A percentile compares a stretch with the other conserved stretches of the same genome.
These are phyloP conservation scores for Mimas tiliae DNA, from an alignment of 2,888 invertebrate species.

Conservation along the genomic window DNA sequence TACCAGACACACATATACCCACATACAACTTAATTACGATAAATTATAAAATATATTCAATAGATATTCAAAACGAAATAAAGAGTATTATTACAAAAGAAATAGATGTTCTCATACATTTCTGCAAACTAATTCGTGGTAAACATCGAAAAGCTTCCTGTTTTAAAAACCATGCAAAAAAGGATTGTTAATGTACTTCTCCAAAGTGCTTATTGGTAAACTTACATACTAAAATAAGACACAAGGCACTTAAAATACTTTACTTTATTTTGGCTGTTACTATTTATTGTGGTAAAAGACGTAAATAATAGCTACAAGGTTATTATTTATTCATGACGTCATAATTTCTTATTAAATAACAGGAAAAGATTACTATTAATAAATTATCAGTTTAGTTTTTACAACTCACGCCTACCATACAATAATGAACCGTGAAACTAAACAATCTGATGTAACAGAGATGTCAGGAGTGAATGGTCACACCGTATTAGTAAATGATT, in stretches of 20 bases:
- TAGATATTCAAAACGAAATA: too few relatives aligned
- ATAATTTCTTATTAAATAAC: conserved; percentile 34
- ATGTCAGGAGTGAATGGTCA: conserved; percentile 42
- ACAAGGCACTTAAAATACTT: neutral
- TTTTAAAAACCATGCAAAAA: too few relatives aligned
- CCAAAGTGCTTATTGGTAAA: too few relatives aligned
- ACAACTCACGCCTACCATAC: neutral
- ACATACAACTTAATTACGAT: too few relatives aligned
- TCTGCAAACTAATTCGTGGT: too few relatives aligned
- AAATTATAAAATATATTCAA: too few relatives aligned
- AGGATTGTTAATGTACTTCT: too few relatives aligned
- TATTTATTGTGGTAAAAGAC: conserved; percentile 3
- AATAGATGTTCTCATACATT: too few relatives aligned
- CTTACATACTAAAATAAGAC: neutral
- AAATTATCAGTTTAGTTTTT: conserved; percentile 32
- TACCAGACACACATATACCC: too few relatives aligned
- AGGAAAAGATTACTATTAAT: conserved; percentile 40
- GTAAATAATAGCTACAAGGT: conserved; percentile 1
- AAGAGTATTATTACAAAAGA: too few relatives aligned
- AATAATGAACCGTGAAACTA: neutral
- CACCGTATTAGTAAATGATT: conserved; percentile 48
- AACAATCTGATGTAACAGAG: neutral
- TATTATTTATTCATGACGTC: neutral
- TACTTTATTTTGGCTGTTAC: neutral
- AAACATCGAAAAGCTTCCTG: too few relatives aligned